Evolutionary conservation across 2,797 vertebrate genomes (phyloP).

Genomic region (Setipinna tenuifilis): DNA sequence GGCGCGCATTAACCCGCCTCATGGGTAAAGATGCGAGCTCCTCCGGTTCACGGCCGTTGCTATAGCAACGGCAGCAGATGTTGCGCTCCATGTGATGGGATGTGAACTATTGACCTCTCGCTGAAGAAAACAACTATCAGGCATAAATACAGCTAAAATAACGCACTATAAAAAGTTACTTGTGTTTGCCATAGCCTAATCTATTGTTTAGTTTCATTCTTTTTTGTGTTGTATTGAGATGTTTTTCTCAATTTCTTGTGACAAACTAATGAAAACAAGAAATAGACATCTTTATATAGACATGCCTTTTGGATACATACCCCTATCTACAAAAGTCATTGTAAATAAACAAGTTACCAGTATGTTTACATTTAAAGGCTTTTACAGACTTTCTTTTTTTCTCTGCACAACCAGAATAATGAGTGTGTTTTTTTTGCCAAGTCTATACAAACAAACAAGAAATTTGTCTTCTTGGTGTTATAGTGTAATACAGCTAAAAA

Average conservation of each 20-base stretch:
- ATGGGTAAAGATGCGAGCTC: constrained; percentile 45
- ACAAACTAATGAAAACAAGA: not conserved
- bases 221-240: not conserved
- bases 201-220: not conserved
- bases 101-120: constrained; percentile 70
- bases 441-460: no score
- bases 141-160: constrained; percentile 45
- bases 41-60: constrained; percentile 56
- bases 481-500: no score
- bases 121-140: constrained; percentile 51
- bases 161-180: not conserved
- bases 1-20: constrained; percentile 50
- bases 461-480: no score
- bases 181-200: not conserved
- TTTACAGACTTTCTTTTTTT: no score
- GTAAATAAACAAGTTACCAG: not conserved
- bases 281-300: not conserved
- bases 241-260: not conserved
- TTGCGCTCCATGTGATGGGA: constrained; percentile 59
- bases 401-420: no score
- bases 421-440: no score
- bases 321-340: not conserved
- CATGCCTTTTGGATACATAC: not conserved
- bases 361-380: no score
- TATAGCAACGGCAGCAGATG: constrained; percentile 73